These are phyloP conservation scores for Drosophila obscura DNA, from an alignment of 1,140 invertebrate species.

Conservation along the genomic window DNA sequence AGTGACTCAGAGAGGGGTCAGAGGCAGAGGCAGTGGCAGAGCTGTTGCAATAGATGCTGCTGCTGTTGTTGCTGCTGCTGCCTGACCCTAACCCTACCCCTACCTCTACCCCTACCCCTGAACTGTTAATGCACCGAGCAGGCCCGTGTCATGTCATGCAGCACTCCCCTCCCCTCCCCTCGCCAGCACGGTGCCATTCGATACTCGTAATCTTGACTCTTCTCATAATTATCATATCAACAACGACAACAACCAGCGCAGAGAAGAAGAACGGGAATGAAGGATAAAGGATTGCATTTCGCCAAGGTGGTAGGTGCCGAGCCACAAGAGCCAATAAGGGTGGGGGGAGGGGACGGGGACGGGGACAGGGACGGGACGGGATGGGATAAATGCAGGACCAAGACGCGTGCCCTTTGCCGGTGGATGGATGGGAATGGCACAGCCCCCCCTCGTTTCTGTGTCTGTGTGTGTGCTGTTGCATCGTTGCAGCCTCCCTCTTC, in stretches of 20 bases:
- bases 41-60: conserved; percentile 5
- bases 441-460: conserved; percentile 1
- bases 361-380: background rate
- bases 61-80: background rate
- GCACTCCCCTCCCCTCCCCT: background rate
- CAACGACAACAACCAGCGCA: background rate
- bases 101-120: background rate
- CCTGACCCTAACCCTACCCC: background rate
- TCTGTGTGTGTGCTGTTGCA: conserved; percentile 7
- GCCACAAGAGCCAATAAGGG: conserved; percentile 13
- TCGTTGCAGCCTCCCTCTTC: conserved; percentile 13
- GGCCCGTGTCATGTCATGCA: no score
- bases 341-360: background rate
- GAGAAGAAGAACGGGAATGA: conserved; percentile 8
- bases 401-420: conserved; percentile 22
- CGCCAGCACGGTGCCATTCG: conserved; percentile 1
- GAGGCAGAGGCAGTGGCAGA: background rate
- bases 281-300: conserved; percentile 52
- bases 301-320: conserved; percentile 20
- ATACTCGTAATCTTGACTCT: conserved; percentile 39
- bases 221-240: conserved; percentile 74
- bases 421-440: background rate
- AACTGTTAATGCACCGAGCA: no score
- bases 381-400: background rate
- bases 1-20: background rate